A percentile compares a stretch with the other conserved stretches of the same genome.
Conservation (phyloP, 2,888 invertebrate genomes). For the Aphodius granarius region DNA sequence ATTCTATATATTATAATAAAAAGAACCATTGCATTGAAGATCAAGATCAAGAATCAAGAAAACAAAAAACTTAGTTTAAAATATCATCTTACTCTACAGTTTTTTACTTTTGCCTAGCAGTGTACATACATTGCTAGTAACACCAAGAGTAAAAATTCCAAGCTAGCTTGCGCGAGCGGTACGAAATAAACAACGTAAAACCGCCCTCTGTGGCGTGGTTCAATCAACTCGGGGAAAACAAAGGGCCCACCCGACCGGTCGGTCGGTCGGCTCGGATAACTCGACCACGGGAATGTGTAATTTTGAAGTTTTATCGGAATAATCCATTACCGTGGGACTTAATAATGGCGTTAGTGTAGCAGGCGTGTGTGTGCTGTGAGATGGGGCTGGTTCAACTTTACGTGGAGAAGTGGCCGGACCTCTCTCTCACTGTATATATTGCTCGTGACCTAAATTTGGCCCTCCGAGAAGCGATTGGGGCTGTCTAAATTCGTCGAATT, state of each 20-base stretch:
- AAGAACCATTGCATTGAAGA: too few relatives aligned
- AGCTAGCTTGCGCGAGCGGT: not conserved
- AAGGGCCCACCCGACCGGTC: not conserved
- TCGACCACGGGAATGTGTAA: slow-evolving; percentile 12
- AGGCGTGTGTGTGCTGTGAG: not conserved
- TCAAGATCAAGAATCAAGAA: too few relatives aligned
- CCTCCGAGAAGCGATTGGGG: not conserved
- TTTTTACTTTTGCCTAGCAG: too few relatives aligned
- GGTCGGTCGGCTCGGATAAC: not conserved
- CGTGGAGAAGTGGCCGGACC: slow-evolving; percentile 4
- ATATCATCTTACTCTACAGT: too few relatives aligned
- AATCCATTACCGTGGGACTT: slow-evolving; percentile 14
- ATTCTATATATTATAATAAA: too few relatives aligned
- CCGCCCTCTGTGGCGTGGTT: not conserved
- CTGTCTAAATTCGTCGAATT: not conserved
- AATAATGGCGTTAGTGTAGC: slow-evolving; percentile 5
- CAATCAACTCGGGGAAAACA: not conserved
- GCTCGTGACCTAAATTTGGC: slow-evolving; percentile 7
- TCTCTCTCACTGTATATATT: slow-evolving; percentile 3
- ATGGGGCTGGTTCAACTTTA: slow-evolving; percentile 1
- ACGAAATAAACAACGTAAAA: slow-evolving; percentile 12
- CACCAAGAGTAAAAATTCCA: not conserved
- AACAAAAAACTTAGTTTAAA: too few relatives aligned
- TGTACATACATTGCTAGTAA: not conserved
- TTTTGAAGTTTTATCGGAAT: slow-evolving; percentile 15